These are phyloP conservation scores for Lumbricus terrestris DNA, from an alignment of 2,888 invertebrate species.

Conservation along the genomic window DNA sequence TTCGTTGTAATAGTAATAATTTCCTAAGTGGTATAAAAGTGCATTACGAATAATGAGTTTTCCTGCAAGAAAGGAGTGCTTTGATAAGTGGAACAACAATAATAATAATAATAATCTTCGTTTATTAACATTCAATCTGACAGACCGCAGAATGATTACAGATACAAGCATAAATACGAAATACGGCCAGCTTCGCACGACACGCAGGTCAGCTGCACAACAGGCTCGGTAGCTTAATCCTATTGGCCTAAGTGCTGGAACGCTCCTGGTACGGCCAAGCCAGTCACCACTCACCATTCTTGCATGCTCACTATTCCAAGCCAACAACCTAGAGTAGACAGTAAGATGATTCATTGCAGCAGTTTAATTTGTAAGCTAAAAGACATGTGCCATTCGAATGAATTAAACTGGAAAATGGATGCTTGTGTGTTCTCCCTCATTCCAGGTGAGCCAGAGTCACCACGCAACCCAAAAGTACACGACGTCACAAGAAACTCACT, in stretches of 20 bases:
- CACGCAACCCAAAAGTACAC: slow-evolving; percentile 42
- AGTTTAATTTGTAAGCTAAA: neutral
- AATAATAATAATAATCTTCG: too few relatives aligned
- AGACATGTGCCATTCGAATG: neutral
- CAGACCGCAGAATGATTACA: too few relatives aligned
- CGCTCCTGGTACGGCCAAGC: too few relatives aligned
- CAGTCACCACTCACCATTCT: neutral
- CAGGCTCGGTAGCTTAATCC: too few relatives aligned
- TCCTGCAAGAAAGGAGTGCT: neutral
- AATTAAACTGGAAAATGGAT: neutral
- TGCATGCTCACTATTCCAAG: neutral
- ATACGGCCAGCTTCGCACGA: too few relatives aligned
- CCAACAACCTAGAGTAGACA: neutral
- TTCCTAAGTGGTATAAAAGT: neutral
- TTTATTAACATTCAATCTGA: too few relatives aligned
- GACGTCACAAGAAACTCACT: slow-evolving; percentile 49
- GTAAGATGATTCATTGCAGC: neutral
- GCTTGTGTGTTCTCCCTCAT: neutral
- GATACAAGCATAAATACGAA: too few relatives aligned
- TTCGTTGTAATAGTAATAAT: too few relatives aligned
- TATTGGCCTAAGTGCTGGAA: too few relatives aligned
- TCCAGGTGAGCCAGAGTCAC: slow-evolving; percentile 39
- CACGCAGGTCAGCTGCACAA: too few relatives aligned
- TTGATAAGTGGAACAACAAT: neutral
- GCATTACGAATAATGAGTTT: neutral